These are phyloP conservation scores for Boleophthalmus pectinirostris DNA, from an alignment of 2,113 vertebrate species.

Conservation along the genomic window DNA sequence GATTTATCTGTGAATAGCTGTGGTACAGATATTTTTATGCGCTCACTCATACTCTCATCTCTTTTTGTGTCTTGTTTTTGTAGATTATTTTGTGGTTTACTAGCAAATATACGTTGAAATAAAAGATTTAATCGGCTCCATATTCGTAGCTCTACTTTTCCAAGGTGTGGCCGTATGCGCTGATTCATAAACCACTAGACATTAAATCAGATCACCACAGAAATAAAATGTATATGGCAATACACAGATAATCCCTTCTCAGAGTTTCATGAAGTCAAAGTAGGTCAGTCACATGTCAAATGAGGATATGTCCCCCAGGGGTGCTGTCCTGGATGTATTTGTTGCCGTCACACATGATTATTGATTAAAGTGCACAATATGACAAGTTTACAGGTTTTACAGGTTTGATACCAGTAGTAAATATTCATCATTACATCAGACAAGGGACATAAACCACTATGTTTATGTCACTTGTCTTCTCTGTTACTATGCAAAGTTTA, in stretches of 20 bases:
- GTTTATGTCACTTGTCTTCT: too few species aligned
- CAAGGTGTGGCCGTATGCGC: slow-evolving; percentile 36
- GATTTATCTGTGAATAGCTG: slow-evolving; percentile 40
- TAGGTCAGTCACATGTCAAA: neutral
- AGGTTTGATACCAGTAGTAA: too few species aligned
- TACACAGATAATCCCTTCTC: slow-evolving; percentile 17
- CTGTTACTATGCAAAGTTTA: too few species aligned
- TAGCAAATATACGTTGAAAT: slow-evolving; percentile 10
- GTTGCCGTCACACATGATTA: too few species aligned
- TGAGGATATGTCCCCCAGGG: neutral
- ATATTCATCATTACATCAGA: too few species aligned
- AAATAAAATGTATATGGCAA: slow-evolving; percentile 23
- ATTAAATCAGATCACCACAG: slow-evolving; percentile 31
- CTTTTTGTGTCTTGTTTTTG: slow-evolving; percentile 18
- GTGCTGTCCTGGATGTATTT: too few species aligned
- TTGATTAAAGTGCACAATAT: too few species aligned
- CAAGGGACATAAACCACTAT: too few species aligned
- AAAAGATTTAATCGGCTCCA: slow-evolving; percentile 3
- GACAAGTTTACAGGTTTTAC: too few species aligned
- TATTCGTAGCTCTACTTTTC: slow-evolving; percentile 36
- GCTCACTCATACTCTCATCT: slow-evolving; percentile 41
- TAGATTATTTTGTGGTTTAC: slow-evolving; percentile 9
- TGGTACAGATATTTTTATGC: slow-evolving; percentile 54
- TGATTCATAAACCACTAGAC: slow-evolving; percentile 49
- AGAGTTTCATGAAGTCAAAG: neutral